A percentile compares a stretch with the other conserved stretches of the same genome.
Conservation (phyloP, 1,140 invertebrate genomes). For the Meteorus sp. region DNA sequence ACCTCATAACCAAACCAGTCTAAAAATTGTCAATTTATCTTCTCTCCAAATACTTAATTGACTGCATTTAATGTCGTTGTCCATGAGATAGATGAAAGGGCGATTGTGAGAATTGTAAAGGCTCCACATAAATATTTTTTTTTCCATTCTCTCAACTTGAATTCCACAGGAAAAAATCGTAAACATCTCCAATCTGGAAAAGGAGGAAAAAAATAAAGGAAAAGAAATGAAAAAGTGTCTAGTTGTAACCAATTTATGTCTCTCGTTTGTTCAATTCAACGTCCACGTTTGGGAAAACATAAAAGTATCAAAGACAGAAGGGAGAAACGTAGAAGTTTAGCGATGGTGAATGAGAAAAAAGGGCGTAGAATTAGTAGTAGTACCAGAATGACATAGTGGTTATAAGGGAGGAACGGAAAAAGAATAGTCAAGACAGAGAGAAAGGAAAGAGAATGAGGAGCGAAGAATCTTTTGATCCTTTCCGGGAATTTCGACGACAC, state of each 20-base stretch:
- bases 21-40: neutral
- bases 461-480: conserved; percentile 38
- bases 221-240: no score
- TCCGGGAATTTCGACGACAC: conserved; percentile 38
- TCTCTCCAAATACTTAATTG: no score
- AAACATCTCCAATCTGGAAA: conserved; percentile 15
- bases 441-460: conserved; percentile 24
- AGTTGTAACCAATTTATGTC: conserved; percentile 41
- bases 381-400: conserved; percentile 18
- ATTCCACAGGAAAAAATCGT: no score
- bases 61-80: no score
- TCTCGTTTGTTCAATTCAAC: conserved; percentile 27
- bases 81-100: no score
- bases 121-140: no score
- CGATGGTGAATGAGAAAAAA: neutral
- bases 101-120: no score
- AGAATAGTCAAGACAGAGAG: conserved; percentile 19
- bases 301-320: conserved; percentile 21
- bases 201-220: no score
- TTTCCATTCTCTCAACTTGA: no score
- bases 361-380: no score
- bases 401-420: conserved; percentile 16
- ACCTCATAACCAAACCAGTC: no score
- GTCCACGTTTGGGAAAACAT: conserved; percentile 12
- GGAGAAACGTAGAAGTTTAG: conserved; percentile 6